phyloP scores from a whole-genome alignment of 2,888 invertebrate genomes.

The Kuschelorhynchus macadamiae region DNA sequence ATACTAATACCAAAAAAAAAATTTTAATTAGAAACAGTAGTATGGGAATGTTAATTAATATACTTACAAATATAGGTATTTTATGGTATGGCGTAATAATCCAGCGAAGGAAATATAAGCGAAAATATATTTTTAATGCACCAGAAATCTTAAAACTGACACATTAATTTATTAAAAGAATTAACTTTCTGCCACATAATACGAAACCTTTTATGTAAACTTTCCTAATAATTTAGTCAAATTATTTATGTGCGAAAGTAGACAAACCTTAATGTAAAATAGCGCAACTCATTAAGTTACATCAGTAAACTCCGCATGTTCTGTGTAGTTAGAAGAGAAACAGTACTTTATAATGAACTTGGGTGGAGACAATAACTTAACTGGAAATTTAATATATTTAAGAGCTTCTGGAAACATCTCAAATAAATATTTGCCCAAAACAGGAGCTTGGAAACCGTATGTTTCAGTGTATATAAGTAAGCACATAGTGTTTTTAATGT shows the following conservation, averaged over 20 bases:
- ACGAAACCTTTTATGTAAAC: too few relatives aligned
- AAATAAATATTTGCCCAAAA: constrained; percentile 46
- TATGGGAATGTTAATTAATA: too few relatives aligned
- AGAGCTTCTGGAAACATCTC: constrained; percentile 42
- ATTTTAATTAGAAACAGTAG: too few relatives aligned
- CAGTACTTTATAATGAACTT: constrained; percentile 40
- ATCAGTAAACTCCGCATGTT: constrained; percentile 14
- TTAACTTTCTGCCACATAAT: too few relatives aligned
- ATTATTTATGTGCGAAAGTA: background rate
- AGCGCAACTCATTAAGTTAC: background rate
- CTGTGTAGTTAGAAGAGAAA: constrained; percentile 15
- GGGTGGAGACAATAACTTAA: constrained; percentile 43
- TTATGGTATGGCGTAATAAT: too few relatives aligned
- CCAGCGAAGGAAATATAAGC: too few relatives aligned
- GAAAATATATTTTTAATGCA: too few relatives aligned
- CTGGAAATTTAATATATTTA: constrained; percentile 48
- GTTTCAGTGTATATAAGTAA: constrained; percentile 21
- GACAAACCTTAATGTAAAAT: background rate
- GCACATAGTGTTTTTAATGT: constrained; percentile 40
- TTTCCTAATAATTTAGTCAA: too few relatives aligned
- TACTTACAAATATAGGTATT: too few relatives aligned
- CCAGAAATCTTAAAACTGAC: too few relatives aligned
- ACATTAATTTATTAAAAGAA: too few relatives aligned
- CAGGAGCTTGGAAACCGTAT: constrained; percentile 24
- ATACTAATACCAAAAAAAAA: too few relatives aligned